Percentiles rank a stretch among this genome's conserved stretches.
phyloP scores from a whole-genome alignment of 2,797 vertebrate species.

The Lagocephalus sceleratus region DNA sequence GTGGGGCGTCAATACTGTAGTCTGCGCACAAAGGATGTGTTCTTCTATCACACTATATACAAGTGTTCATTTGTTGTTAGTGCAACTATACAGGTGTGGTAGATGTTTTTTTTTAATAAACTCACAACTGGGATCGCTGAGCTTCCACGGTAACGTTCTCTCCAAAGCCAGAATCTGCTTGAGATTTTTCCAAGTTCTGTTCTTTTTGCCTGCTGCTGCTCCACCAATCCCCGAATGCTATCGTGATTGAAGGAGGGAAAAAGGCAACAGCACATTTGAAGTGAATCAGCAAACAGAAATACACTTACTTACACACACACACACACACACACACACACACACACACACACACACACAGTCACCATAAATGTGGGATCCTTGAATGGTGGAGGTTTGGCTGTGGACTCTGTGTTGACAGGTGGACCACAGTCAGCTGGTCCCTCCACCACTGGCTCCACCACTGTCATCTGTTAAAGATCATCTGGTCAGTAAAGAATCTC shows the following conservation, averaged over 20 bases:
- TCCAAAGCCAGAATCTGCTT: slow-evolving; percentile 96
- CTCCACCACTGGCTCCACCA: slow-evolving; percentile 66
- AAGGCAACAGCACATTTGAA: not conserved
- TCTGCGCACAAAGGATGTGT: slow-evolving; percentile 69
- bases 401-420: slow-evolving; percentile 70
- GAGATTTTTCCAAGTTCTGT: slow-evolving; percentile 98
- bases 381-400: slow-evolving; percentile 83
- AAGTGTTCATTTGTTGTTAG: not conserved
- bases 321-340: slow-evolving; percentile 4
- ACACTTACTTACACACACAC: not conserved
- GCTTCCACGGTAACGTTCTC: slow-evolving; percentile 93
- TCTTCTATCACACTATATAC: no score
- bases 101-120: slow-evolving; percentile 15
- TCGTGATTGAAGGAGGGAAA: not conserved
- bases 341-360: slow-evolving; percentile 47
- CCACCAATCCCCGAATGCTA: slow-evolving; percentile 97
- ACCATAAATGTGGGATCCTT: slow-evolving; percentile 90
- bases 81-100: not conserved
- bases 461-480: slow-evolving; percentile 1
- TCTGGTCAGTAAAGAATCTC: no score
- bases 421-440: slow-evolving; percentile 69
- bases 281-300: not conserved
- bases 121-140: slow-evolving; percentile 94
- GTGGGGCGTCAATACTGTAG: slow-evolving; percentile 91
- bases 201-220: slow-evolving; percentile 96